Conservation (phyloP, 2,888 invertebrate species). For the Leucophora obtusa region DNA sequence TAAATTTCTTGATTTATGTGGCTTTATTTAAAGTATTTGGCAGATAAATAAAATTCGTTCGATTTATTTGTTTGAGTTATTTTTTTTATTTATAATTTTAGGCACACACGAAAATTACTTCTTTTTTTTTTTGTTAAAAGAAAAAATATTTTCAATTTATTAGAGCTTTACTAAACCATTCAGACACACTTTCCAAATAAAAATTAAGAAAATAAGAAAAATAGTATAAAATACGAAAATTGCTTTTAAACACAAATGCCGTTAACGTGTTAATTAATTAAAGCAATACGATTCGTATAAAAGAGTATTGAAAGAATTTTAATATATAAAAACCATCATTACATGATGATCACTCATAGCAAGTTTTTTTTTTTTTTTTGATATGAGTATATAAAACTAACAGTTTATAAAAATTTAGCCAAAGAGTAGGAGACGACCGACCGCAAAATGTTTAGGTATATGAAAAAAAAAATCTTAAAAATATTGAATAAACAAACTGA, state of each 20-base stretch:
- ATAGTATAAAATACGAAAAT: background rate
- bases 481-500: no score
- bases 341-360: background rate
- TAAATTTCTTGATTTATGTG: no score
- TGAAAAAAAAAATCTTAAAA: no score
- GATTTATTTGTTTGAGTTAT: background rate
- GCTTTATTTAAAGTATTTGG: no score
- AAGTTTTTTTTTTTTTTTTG: background rate
- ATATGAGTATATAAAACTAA: background rate
- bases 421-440: background rate
- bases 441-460: background rate
- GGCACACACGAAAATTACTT: background rate
- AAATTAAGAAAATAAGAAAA: background rate
- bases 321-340: background rate
- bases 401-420: background rate
- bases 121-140: background rate
- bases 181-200: constrained; percentile 51
- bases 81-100: background rate
- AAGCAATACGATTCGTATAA: background rate
- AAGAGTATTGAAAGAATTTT: background rate
- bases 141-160: constrained; percentile 47
- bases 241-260: constrained; percentile 1
- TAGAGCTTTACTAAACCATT: constrained; percentile 51
- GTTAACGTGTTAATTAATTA: constrained; percentile 36
- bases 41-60: no score